A percentile compares a stretch with the other conserved stretches of the same genome.
Conservation (phyloP, 2,113 vertebrate genomes). For the Suncus etruscus region DNA sequence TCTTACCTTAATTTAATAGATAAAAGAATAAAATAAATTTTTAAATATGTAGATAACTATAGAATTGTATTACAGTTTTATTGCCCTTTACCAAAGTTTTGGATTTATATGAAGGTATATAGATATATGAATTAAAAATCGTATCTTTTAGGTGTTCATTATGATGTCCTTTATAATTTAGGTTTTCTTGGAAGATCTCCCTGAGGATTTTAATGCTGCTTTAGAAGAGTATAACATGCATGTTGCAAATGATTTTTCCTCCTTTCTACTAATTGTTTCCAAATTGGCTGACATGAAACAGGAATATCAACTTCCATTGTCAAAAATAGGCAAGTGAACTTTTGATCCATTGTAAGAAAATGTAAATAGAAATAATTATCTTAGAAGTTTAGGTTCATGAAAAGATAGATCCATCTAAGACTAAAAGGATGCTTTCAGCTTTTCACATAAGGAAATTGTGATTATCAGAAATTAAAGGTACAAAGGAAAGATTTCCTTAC, state of each 20-base stretch:
- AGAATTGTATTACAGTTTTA: background rate
- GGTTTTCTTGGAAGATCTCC: slow-evolving; percentile 78
- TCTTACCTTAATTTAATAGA: background rate
- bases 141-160: slow-evolving; percentile 35
- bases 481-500: background rate
- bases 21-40: background rate
- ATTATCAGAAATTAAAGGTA: background rate
- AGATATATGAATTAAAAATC: background rate
- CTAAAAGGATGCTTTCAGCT: background rate
- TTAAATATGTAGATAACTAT: slow-evolving; percentile 3
- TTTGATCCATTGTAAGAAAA: background rate
- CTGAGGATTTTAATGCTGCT: slow-evolving; percentile 73
- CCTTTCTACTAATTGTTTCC: slow-evolving; percentile 75
- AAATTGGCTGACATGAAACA: slow-evolving; percentile 76
- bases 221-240: slow-evolving; percentile 72
- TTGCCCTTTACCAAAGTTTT: background rate
- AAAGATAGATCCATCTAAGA: background rate
- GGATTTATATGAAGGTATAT: background rate
- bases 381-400: background rate
- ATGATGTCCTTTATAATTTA: slow-evolving; percentile 71
- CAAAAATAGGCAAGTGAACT: slow-evolving; percentile 72
- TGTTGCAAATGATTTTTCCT: slow-evolving; percentile 70
- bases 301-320: slow-evolving; percentile 76
- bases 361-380: background rate
- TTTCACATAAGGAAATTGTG: background rate